Conservation (phyloP, 2,113 vertebrate genomes). For the Cynocephalus volans region DNA sequence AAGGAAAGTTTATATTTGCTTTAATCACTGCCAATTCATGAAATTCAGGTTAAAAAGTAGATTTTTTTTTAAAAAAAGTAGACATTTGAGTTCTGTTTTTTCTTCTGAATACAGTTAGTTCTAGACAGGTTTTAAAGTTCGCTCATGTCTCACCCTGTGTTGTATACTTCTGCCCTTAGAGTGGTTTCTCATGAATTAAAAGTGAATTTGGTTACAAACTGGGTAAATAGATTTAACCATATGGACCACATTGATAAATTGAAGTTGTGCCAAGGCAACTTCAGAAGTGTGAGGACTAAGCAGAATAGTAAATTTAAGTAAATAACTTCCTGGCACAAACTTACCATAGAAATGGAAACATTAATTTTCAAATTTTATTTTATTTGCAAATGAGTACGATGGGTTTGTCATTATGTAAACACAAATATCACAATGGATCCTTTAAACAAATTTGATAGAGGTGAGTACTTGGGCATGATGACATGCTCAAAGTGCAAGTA, state of each 20-base stretch:
- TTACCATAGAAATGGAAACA: constrained; percentile 21
- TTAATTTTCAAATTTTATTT: constrained; percentile 73
- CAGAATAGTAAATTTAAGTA: constrained; percentile 73
- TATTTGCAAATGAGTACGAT: constrained; percentile 63
- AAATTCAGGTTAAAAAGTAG: constrained; percentile 24
- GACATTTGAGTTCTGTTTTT: neutral
- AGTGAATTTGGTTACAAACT: constrained; percentile 71
- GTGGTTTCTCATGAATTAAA: constrained; percentile 34
- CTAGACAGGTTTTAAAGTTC: constrained; percentile 25
- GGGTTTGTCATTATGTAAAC: constrained; percentile 53
- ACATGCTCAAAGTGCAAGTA: constrained; percentile 49
- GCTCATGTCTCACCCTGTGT: neutral
- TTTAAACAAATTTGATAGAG: constrained; percentile 63
- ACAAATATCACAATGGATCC: constrained; percentile 19
- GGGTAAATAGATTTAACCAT: constrained; percentile 67
- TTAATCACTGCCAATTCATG: neutral
- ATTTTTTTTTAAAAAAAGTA: neutral
- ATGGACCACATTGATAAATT: constrained; percentile 42
- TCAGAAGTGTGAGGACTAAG: constrained; percentile 81
- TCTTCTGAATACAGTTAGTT: constrained; percentile 42
- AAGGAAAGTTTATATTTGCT: neutral
- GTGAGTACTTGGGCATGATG: neutral
- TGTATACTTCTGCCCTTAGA: constrained; percentile 44
- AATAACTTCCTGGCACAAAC: constrained; percentile 73
- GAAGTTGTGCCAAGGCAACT: constrained; percentile 71